Conservation (phyloP, 2,113 vertebrate species). For the Grallaria varia region DNA sequence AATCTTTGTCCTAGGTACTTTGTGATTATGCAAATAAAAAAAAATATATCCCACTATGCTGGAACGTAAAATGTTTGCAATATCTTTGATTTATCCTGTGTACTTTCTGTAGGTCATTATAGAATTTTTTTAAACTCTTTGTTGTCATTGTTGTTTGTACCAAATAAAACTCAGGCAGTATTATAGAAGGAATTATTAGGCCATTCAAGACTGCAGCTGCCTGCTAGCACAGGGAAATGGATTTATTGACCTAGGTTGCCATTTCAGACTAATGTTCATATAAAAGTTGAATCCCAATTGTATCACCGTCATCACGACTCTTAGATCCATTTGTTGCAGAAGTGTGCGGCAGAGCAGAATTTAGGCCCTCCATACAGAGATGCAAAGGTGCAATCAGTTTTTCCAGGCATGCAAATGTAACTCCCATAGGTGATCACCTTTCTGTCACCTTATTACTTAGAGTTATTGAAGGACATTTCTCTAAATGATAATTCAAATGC, state of each 20-base stretch:
- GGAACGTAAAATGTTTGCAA: not conserved
- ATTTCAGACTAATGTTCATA: not conserved
- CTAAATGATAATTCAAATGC: not conserved
- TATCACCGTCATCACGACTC: not conserved
- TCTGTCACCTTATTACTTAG: conserved; percentile 19
- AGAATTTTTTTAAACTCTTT: not conserved
- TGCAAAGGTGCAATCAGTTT: not conserved
- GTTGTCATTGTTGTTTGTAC: not conserved
- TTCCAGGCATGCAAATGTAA: not conserved
- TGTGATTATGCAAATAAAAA: not conserved
- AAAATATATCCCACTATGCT: not conserved
- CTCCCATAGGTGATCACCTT: not conserved
- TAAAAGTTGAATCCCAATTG: not conserved
- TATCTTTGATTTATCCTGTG: not conserved
- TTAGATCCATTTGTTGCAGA: not conserved
- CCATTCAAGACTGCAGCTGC: not conserved
- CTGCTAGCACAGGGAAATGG: not conserved
- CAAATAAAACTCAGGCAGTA: not conserved
- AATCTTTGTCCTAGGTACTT: not conserved
- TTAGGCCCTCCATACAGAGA: not conserved
- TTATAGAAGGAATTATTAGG: not conserved
- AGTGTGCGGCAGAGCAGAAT: not conserved
- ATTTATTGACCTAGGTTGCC: not conserved
- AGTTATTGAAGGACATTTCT: not conserved
- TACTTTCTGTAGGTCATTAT: not conserved